These are phyloP conservation scores for Grapholita molesta DNA, from an alignment of 1,140 invertebrate genomes.

Conservation along the genomic window DNA sequence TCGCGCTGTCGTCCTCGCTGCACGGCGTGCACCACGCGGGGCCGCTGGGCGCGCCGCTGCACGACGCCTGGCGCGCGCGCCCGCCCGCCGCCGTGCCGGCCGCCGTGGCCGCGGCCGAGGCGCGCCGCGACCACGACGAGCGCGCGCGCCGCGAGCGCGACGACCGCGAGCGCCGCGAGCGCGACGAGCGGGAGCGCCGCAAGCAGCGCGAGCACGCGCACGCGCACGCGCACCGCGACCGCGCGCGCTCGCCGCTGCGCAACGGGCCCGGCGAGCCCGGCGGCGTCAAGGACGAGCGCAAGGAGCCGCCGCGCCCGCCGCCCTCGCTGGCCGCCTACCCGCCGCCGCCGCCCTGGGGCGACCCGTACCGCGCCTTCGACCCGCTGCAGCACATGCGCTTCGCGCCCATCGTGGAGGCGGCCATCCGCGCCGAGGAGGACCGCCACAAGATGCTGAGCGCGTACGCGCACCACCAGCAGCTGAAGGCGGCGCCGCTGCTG, in stretches of 20 bases:
- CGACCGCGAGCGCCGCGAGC: conserved; percentile 83
- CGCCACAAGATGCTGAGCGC: conserved; percentile 85
- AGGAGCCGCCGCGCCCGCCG: conserved; percentile 76
- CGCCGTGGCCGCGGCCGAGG: conserved; percentile 72
- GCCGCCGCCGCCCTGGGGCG: conserved; percentile 79
- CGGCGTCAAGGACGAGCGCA: conserved; percentile 68
- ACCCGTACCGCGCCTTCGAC: conserved; percentile 82
- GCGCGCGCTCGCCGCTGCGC: conserved; percentile 82
- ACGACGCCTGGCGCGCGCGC: conserved; percentile 73
- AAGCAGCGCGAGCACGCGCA: conserved; percentile 56
- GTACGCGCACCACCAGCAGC: conserved; percentile 79
- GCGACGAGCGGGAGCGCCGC: conserved; percentile 78
- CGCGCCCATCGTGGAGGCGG: conserved; percentile 86
- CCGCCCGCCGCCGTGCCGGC: conserved; percentile 81
- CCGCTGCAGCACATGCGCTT: conserved; percentile 83
- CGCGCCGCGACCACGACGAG: conserved; percentile 81
- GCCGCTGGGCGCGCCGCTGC: conserved; percentile 50
- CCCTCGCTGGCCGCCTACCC: conserved; percentile 80
- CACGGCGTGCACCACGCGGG: conserved; percentile 62
- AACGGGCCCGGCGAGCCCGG: conserved; percentile 78
- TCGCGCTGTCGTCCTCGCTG: conserved; percentile 70
- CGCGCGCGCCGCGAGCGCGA: conserved; percentile 84
- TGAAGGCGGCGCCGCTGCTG: conserved; percentile 62
- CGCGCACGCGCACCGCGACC: conserved; percentile 20
- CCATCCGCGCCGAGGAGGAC: conserved; percentile 85